phyloP scores from a whole-genome alignment of 2,888 invertebrate species.

The Limulus polyphemus region DNA sequence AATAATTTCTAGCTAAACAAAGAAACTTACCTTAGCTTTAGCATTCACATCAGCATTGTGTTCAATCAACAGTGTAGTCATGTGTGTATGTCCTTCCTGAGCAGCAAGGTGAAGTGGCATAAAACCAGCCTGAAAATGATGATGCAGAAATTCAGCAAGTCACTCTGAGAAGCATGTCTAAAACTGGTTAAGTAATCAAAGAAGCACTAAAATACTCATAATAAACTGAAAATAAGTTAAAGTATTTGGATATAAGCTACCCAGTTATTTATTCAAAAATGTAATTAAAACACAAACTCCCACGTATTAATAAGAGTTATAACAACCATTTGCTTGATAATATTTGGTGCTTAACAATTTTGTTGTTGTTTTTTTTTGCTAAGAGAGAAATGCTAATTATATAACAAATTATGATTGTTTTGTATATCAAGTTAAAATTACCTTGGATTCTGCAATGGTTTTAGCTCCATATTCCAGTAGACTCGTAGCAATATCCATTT shows the following conservation, averaged over 20 bases:
- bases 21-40: conserved; percentile 55
- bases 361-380: too few relatives aligned
- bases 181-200: too few relatives aligned
- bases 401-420: neutral
- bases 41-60: conserved; percentile 83
- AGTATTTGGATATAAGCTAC: too few relatives aligned
- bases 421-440: conserved; percentile 8
- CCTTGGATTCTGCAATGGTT: conserved; percentile 87
- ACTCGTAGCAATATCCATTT: conserved; percentile 57
- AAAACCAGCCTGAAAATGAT: conserved; percentile 58
- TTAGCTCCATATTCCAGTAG: conserved; percentile 89
- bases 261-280: too few relatives aligned
- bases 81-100: conserved; percentile 77
- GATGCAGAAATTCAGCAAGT: too few relatives aligned
- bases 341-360: too few relatives aligned
- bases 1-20: neutral
- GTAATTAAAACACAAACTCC: too few relatives aligned
- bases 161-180: too few relatives aligned
- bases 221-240: too few relatives aligned
- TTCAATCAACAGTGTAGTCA: conserved; percentile 84
- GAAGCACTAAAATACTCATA: too few relatives aligned
- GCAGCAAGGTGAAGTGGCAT: conserved; percentile 71
- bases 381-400: neutral
- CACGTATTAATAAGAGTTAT: too few relatives aligned
- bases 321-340: too few relatives aligned